Evolutionary conservation across 2,888 invertebrate species (phyloP), one percentile per base, ranked within the genome.

Genomic region (Parnassius apollo): DNA sequence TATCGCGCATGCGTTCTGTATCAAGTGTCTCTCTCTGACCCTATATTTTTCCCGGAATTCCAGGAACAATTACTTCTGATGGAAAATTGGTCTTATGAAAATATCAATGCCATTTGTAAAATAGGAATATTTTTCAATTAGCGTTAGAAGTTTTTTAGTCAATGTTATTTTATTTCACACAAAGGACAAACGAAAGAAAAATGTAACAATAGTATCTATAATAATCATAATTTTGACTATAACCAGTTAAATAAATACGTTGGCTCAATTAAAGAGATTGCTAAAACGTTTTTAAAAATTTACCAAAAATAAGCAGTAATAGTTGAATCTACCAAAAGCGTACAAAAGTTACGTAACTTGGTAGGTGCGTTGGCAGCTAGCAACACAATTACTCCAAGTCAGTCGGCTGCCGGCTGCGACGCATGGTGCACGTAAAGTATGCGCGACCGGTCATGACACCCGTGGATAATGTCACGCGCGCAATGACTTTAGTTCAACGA

Each of bases 361-460:
- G 67, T 68, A 70, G 69, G 60, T 66, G 65, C 64, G 68, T 65
- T 57, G 45, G 59, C 13, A 57, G 64, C 57, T 63, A 76, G 84
- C 75, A 83, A 81, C 78, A 71, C 80, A 66, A 73, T 25, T 59
- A 61, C 65, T 70, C 72, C 74, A 70, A 82, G 81, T 79, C 84
- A 91, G 91, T 90, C 83, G 80, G 77, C 81, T 81, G 80, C 79
- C 78, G 82, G 77, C 78, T 73, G 78, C 79, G 81, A 76, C 74
- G 78, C 82, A 80, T 68, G 77, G 68, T 77, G 76, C 77, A 74
- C 83, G 85, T 73, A 72, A 68, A 81, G 82, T 75, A 81, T 83
- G 84, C 75, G 71, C 71, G 73, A 69, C 69, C 76, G 75, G 65
- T 77, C 72, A 73, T 78, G 77, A 76, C 77, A 69, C 70, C 63